Evolutionary conservation across 2,797 vertebrate species (phyloP).

Genomic region (Uromys caudimaculatus): DNA sequence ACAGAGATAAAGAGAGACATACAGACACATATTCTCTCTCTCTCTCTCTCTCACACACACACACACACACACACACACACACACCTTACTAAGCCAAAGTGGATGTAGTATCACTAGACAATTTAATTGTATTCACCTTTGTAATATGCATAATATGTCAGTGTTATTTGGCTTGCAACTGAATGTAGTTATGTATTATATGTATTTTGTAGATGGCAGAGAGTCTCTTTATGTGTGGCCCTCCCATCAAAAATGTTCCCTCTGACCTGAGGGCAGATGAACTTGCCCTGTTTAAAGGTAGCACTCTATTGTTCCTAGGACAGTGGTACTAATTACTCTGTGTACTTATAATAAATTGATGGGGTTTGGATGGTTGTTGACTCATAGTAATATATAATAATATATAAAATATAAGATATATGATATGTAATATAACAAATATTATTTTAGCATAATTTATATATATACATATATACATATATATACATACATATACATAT

Average conservation of each 20-base stretch:
- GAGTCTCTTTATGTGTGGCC: neutral
- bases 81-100: neutral
- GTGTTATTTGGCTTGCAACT: no score
- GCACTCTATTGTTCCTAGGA: neutral
- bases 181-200: no score
- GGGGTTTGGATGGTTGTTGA: neutral
- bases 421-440: no score
- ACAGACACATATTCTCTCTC: neutral
- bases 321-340: neutral
- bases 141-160: no score
- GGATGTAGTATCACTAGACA: neutral
- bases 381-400: neutral
- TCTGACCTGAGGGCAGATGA: rapidly evolving
- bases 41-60: neutral
- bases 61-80: no score
- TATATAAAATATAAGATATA: no score
- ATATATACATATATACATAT: no score
- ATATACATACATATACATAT: no score
- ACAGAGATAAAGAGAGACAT: neutral
- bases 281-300: neutral
- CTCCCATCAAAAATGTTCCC: neutral
- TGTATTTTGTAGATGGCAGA: neutral
- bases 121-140: neutral
- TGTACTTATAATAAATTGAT: neutral
- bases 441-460: no score